Evolutionary conservation across 2,113 vertebrate genomes (phyloP).

Genomic region (Zonotrichia leucophrys): DNA sequence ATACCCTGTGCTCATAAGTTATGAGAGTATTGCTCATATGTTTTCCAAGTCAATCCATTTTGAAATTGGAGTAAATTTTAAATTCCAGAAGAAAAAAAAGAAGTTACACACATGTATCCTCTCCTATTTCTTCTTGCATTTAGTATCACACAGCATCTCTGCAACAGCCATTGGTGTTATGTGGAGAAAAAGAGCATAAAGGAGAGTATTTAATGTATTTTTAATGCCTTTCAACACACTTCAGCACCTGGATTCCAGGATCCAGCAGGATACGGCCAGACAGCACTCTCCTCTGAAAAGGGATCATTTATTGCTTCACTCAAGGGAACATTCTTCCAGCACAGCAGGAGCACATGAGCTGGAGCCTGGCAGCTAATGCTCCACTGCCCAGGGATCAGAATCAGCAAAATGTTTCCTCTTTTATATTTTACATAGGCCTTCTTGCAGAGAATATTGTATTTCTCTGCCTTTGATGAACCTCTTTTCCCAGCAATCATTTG

Average conservation of each 20-base stretch:
- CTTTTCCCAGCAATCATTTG: constrained; percentile 34
- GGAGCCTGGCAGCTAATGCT: background rate
- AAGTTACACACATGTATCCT: background rate
- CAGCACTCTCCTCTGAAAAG: background rate
- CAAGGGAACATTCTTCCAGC: background rate
- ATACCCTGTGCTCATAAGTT: background rate
- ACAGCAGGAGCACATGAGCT: background rate
- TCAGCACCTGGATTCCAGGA: background rate
- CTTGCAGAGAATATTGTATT: constrained; percentile 16
- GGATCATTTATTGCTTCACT: background rate
- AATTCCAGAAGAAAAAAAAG: background rate
- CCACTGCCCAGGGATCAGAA: background rate
- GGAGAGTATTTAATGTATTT: background rate
- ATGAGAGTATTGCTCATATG: background rate
- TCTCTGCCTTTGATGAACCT: constrained; percentile 23
- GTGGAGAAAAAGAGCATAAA: background rate
- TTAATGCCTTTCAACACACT: background rate
- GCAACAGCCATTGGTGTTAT: background rate
- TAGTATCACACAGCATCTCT: background rate
- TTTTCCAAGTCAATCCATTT: background rate
- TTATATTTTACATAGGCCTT: background rate
- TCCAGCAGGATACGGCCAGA: background rate
- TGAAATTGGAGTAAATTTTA: background rate
- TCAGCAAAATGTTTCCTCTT: background rate
- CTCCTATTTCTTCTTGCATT: background rate